A percentile compares a stretch with the other conserved stretches of the same genome.
Conservation (phyloP, 2,113 vertebrate species). For the Nyctibius bracteatus region DNA sequence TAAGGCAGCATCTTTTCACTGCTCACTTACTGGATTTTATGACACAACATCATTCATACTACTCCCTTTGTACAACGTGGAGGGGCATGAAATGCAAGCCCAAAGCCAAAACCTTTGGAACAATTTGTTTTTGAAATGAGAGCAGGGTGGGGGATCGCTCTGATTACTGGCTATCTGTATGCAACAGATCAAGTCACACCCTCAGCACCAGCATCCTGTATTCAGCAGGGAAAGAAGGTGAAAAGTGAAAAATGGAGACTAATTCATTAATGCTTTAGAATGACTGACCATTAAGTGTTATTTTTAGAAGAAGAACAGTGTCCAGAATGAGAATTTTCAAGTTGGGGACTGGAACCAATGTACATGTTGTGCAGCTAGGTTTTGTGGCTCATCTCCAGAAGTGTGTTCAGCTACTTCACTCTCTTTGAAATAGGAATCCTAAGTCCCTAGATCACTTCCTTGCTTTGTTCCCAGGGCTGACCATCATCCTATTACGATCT, state of each 20-base stretch:
- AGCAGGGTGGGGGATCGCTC: background rate
- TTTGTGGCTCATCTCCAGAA: background rate
- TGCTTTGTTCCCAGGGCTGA: background rate
- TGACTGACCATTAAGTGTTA: background rate
- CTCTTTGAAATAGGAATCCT: background rate
- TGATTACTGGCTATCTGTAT: accelerated
- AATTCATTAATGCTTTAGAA: background rate
- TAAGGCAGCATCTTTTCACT: background rate
- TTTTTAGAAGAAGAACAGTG: background rate
- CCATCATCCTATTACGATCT: background rate
- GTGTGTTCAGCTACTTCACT: background rate
- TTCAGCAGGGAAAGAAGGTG: background rate
- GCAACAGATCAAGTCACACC: background rate
- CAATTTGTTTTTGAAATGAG: background rate
- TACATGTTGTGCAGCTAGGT: background rate
- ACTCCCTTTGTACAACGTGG: background rate
- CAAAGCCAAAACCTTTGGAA: background rate
- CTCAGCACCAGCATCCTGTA: background rate
- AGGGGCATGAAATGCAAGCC: background rate
- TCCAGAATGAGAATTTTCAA: background rate
- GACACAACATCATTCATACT: background rate
- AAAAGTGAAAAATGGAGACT: background rate
- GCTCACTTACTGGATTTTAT: background rate
- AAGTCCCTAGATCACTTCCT: background rate
- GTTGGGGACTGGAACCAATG: background rate